Percentiles rank a stretch among this genome's conserved stretches.
These are phyloP conservation scores for Rhinichthys klamathensis DNA, from an alignment of 2,113 vertebrate species.

Conservation along the genomic window DNA sequence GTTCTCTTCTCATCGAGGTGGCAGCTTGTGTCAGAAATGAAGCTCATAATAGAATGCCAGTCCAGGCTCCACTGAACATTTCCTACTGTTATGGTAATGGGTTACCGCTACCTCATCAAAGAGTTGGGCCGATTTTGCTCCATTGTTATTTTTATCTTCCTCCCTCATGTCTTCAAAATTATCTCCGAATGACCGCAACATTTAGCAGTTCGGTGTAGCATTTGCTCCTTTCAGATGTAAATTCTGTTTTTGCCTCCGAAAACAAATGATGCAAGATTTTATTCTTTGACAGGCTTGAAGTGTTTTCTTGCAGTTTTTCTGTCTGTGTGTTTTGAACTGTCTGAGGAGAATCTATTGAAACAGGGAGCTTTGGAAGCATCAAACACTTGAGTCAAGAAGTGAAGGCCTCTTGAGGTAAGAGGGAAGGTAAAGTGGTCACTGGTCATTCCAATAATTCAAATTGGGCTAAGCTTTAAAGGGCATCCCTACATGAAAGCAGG, in stretches of 20 bases:
- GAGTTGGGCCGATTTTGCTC: slow-evolving; percentile 44
- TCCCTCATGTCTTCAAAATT: slow-evolving; percentile 57
- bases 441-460: slow-evolving; percentile 71
- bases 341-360: slow-evolving; percentile 45
- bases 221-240: slow-evolving; percentile 54
- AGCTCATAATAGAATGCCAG: slow-evolving; percentile 68
- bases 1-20: slow-evolving; percentile 62
- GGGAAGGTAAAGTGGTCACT: slow-evolving; percentile 68
- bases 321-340: slow-evolving; percentile 17
- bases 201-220: slow-evolving; percentile 33
- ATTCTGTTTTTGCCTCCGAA: slow-evolving; percentile 36
- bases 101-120: slow-evolving; percentile 53
- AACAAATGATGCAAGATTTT: slow-evolving; percentile 22
- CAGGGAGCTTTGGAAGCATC: slow-evolving; percentile 31
- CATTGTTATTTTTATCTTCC: slow-evolving; percentile 49
- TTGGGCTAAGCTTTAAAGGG: slow-evolving; percentile 69
- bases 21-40: slow-evolving; percentile 67
- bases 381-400: slow-evolving; percentile 54
- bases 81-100: slow-evolving; percentile 70
- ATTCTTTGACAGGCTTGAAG: slow-evolving; percentile 14
- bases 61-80: slow-evolving; percentile 62
- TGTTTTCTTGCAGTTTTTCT: slow-evolving; percentile 25
- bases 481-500: slow-evolving; percentile 69
- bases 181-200: slow-evolving; percentile 49
- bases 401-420: slow-evolving; percentile 53